Percentiles rank a stretch among this genome's conserved stretches.
phyloP scores from a whole-genome alignment of 2,113 vertebrate species.

The Beaufortia kweichowensis region DNA sequence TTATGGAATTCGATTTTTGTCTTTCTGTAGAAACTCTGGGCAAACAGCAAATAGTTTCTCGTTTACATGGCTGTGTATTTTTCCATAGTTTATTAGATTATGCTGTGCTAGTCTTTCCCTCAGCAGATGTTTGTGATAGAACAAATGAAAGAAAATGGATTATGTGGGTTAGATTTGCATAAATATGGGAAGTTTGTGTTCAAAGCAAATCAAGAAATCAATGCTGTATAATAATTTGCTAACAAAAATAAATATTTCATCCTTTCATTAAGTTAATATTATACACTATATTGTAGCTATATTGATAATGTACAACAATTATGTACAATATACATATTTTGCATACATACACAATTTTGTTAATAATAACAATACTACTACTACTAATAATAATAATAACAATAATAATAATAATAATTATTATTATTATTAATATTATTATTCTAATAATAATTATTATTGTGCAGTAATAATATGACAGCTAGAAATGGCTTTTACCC shows the following conservation, averaged over 20 bases:
- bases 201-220: background rate
- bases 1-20: conserved; percentile 56
- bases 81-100: conserved; percentile 43
- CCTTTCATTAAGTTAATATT: conserved; percentile 32
- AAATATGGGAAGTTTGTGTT: conserved; percentile 9
- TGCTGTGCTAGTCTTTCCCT: background rate
- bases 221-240: conserved; percentile 15
- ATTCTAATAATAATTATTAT: conserved; percentile 11
- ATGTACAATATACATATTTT: no score
- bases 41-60: conserved; percentile 12
- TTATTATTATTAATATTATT: background rate
- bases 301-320: no score
- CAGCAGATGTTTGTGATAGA: conserved; percentile 11
- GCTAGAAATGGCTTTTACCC: no score
- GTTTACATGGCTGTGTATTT: conserved; percentile 28
- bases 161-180: conserved; percentile 24
- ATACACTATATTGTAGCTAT: conserved; percentile 27
- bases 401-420: no score
- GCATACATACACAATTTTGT: no score
- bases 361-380: no score
- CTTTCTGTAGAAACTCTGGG: conserved; percentile 52
- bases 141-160: conserved; percentile 18
- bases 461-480: no score
- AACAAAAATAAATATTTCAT: background rate
- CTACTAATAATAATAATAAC: no score